phyloP scores from a whole-genome alignment of 2,888 invertebrate species.

The Nephrotoma flavescens region DNA sequence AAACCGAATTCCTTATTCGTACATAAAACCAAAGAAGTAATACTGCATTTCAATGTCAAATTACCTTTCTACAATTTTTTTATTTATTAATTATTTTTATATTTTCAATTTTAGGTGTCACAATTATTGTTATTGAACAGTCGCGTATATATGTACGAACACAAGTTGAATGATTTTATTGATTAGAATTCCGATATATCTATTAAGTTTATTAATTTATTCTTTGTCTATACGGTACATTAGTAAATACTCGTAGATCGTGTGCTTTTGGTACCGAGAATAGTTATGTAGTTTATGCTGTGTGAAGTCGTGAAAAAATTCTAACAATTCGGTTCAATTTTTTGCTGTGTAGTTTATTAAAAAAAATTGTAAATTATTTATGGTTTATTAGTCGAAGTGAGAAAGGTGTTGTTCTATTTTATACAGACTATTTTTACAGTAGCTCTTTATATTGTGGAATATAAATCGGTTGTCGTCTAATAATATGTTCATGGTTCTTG shows the following conservation, averaged over 20 bases:
- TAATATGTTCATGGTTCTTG: too few species aligned
- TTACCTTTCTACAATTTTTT: background rate
- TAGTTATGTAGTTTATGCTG: background rate
- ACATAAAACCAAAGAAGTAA: background rate
- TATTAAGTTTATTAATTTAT: background rate
- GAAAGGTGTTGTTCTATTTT: background rate
- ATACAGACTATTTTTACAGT: too few species aligned
- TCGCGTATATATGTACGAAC: background rate
- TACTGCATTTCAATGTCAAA: background rate
- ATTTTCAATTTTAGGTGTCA: background rate
- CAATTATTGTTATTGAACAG: background rate
- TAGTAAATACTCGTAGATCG: background rate
- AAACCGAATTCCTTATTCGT: background rate
- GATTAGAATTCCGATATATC: background rate
- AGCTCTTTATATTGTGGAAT: too few species aligned
- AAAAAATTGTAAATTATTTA: background rate
- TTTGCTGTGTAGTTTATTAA: background rate
- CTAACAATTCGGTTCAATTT: background rate
- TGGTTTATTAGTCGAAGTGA: background rate
- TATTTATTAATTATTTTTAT: background rate
- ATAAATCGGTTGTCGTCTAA: too few species aligned
- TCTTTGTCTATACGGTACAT: background rate
- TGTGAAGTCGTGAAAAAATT: background rate
- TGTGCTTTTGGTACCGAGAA: background rate
- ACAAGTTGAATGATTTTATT: background rate